Conservation (phyloP, 1,140 invertebrate genomes). For the Musca vetustissima region DNA sequence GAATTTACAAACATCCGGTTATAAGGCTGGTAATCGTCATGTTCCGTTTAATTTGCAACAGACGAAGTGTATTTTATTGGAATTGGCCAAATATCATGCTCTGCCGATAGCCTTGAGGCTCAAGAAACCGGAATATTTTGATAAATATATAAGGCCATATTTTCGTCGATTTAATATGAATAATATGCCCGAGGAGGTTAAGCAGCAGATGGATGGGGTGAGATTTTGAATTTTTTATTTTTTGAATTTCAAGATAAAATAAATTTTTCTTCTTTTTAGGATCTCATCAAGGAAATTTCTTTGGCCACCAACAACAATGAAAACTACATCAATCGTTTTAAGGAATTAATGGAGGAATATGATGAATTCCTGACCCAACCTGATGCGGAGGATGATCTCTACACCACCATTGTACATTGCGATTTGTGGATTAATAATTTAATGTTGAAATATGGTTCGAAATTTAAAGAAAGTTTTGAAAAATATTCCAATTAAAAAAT, state of each 20-base stretch:
- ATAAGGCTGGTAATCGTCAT: slow-evolving; percentile 57
- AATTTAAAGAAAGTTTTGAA: too few species aligned
- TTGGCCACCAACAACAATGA: slow-evolving; percentile 31
- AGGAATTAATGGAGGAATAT: slow-evolving; percentile 30
- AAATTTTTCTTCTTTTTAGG: slow-evolving; percentile 4
- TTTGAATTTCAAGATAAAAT: neutral
- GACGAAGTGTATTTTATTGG: slow-evolving; percentile 56
- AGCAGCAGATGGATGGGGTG: slow-evolving; percentile 28
- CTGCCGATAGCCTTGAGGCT: slow-evolving; percentile 60
- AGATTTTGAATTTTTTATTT: slow-evolving; percentile 25
- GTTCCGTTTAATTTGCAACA: slow-evolving; percentile 59
- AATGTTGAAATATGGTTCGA: slow-evolving; percentile 56
- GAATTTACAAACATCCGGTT: slow-evolving; percentile 60
- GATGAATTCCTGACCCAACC: slow-evolving; percentile 31
- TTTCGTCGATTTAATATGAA: slow-evolving; percentile 48
- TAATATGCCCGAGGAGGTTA: slow-evolving; percentile 29
- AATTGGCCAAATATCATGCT: slow-evolving; percentile 62
- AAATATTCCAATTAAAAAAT: neutral
- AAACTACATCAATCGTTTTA: slow-evolving; percentile 28
- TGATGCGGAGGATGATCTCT: slow-evolving; percentile 45
- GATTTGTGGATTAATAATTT: slow-evolving; percentile 70
- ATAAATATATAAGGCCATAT: slow-evolving; percentile 54
- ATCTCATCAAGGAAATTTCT: slow-evolving; percentile 18
- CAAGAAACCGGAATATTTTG: slow-evolving; percentile 58
- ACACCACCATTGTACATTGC: slow-evolving; percentile 60